Evolutionary conservation across 2,888 invertebrate species (phyloP).

Genomic region (Stenolophus ochropezus): DNA sequence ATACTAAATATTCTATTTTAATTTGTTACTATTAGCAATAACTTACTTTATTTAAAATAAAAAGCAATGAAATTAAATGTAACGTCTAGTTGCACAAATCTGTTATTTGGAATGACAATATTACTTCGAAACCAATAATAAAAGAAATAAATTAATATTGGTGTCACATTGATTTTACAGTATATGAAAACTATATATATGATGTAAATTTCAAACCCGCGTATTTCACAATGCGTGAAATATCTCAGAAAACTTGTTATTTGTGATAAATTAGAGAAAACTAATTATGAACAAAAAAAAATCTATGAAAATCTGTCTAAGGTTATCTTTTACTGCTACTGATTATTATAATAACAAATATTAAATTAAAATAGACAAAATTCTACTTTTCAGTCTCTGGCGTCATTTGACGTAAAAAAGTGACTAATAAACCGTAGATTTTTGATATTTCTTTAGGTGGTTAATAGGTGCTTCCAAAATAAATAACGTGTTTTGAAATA

Average conservation of each 20-base stretch:
- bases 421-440: not conserved
- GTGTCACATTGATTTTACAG: not conserved
- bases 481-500: constrained; percentile 2
- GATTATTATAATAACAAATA: too few species aligned
- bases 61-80: not conserved
- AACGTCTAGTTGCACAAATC: not conserved
- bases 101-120: not conserved
- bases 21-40: not conserved
- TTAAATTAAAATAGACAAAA: not conserved
- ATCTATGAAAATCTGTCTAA: too few species aligned
- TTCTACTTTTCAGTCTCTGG: not conserved
- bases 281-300: not conserved
- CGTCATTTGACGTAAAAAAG: not conserved
- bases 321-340: too few species aligned
- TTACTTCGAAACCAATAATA: too few species aligned
- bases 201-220: not conserved
- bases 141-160: too few species aligned
- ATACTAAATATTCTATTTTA: not conserved
- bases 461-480: not conserved
- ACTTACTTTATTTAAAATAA: not conserved
- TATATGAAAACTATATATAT: not conserved
- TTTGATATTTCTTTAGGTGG: not conserved
- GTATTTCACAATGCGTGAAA: not conserved
- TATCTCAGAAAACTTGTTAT: not conserved
- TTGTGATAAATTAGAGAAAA: not conserved